Conservation (phyloP, 2,888 invertebrate genomes). For the Cenopis cana region DNA sequence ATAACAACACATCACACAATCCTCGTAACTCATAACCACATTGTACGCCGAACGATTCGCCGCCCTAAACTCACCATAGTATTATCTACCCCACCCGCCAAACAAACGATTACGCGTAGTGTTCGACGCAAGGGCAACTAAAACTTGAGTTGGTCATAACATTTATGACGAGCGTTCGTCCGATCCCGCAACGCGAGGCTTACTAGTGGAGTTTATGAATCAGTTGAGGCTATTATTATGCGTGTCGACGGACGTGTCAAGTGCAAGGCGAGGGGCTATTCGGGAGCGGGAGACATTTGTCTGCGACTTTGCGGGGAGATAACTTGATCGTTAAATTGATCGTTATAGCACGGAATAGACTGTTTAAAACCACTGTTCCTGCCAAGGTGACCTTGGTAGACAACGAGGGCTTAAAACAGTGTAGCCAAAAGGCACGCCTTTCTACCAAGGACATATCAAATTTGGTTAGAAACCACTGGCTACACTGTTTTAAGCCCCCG, state of each 20-base stretch:
- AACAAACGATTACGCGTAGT: too few species aligned
- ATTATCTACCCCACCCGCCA: too few species aligned
- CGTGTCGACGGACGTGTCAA: slow-evolving; percentile 82
- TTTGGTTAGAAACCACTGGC: too few species aligned
- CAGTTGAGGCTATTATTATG: slow-evolving; percentile 82
- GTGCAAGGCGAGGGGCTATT: slow-evolving; percentile 66
- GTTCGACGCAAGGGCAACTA: too few species aligned
- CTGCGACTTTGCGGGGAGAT: slow-evolving; percentile 1
- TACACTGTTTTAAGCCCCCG: too few species aligned
- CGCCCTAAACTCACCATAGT: neutral
- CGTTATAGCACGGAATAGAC: too few species aligned
- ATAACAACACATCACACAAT: slow-evolving; percentile 52
- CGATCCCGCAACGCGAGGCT: slow-evolving; percentile 71
- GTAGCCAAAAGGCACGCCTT: too few species aligned
- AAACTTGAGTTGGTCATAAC: neutral
- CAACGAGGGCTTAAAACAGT: too few species aligned
- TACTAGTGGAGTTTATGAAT: slow-evolving; percentile 68
- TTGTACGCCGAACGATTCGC: neutral
- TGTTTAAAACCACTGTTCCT: too few species aligned
- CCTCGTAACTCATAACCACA: neutral
- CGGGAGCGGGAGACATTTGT: slow-evolving; percentile 13
- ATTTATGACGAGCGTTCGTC: slow-evolving; percentile 53
- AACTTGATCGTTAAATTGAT: too few species aligned
- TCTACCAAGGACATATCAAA: too few species aligned
- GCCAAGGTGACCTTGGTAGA: too few species aligned